Evolutionary conservation across 2,797 vertebrate genomes (phyloP).

Genomic region (Eulemur rubriventer): DNA sequence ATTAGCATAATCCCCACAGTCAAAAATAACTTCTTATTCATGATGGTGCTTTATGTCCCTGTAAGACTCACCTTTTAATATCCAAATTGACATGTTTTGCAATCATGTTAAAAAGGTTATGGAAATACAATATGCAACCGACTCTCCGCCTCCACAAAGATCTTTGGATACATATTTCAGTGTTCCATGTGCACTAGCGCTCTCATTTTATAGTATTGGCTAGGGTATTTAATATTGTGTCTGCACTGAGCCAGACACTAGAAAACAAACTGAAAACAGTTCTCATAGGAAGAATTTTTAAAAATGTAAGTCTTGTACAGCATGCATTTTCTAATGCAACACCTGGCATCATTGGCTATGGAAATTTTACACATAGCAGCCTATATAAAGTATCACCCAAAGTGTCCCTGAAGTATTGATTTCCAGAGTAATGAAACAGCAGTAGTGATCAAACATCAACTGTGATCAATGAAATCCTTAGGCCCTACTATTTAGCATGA

Average conservation of each 20-base stretch:
- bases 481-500: conserved; percentile 4
- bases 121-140: background rate
- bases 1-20: conserved; percentile 27
- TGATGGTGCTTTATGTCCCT: background rate
- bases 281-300: background rate
- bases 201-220: background rate
- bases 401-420: background rate
- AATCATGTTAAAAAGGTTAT: background rate
- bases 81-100: background rate
- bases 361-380: background rate
- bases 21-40: conserved; percentile 1
- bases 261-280: background rate
- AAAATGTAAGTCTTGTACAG: background rate
- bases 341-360: background rate
- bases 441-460: background rate
- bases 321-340: conserved; percentile 20
- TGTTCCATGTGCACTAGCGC: background rate
- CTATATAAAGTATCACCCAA: background rate
- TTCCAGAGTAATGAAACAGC: conserved; percentile 7
- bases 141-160: background rate
- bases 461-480: background rate
- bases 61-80: conserved; percentile 6
- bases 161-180: background rate
- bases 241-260: background rate
- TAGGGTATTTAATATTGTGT: background rate